Conservation (phyloP, 53 echinoderm and acorn worm genomes). For the Actinopyga echinites region DNA sequence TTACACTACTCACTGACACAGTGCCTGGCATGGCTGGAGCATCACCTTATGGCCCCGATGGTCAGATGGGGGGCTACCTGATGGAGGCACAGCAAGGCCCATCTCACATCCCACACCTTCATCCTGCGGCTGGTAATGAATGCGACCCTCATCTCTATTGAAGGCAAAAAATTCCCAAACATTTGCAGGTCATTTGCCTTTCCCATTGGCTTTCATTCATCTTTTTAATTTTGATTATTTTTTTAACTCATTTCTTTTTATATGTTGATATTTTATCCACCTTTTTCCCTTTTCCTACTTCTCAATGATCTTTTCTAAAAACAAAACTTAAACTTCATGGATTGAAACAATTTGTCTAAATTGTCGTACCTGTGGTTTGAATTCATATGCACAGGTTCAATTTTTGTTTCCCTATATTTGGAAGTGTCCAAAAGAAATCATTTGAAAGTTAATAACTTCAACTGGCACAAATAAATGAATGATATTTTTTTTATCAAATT, state of each 20-base stretch:
- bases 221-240: background rate
- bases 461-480: too few relatives aligned
- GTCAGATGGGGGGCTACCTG: constrained; percentile 97
- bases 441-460: too few relatives aligned
- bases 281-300: too few relatives aligned
- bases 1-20: constrained; percentile 46
- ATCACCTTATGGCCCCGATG: constrained; percentile 88
- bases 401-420: too few relatives aligned
- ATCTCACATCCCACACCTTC: constrained; percentile 73
- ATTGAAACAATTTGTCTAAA: too few relatives aligned
- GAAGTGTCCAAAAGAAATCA: too few relatives aligned
- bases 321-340: too few relatives aligned
- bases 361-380: too few relatives aligned
- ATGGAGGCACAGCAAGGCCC: constrained; percentile 87
- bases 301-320: too few relatives aligned
- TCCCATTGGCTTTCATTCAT: constrained; percentile 44
- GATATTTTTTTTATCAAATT: too few relatives aligned
- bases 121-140: constrained; percentile 84
- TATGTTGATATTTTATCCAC: background rate
- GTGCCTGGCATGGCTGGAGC: constrained; percentile 96
- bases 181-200: constrained; percentile 54
- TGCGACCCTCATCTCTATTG: constrained; percentile 92
- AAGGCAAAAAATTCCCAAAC: constrained; percentile 56
- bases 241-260: constrained; percentile 2
- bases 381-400: too few relatives aligned